phyloP scores from a whole-genome alignment of 2,113 vertebrate species.

The Bos indicus region DNA sequence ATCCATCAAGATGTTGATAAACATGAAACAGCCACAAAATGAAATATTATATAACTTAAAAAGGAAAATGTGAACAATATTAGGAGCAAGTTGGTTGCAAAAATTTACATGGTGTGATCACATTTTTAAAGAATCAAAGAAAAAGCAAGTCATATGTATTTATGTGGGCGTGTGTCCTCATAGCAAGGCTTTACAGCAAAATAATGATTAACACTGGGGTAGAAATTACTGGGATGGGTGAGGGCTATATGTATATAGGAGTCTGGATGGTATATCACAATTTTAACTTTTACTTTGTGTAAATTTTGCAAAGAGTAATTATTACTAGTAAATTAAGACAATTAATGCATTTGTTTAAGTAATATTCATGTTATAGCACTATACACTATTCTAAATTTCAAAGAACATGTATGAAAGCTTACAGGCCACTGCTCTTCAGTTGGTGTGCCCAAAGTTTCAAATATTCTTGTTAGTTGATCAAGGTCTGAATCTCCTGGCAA shows the following conservation, averaged over 20 bases:
- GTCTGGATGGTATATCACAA: not conserved
- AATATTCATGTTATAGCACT: not conserved
- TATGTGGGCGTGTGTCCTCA: not conserved
- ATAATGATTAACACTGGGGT: not conserved
- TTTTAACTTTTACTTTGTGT: not conserved
- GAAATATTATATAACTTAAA: not conserved
- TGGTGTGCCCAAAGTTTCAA: conserved; percentile 96
- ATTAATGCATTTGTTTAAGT: not conserved
- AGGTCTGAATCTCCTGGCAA: conserved; percentile 97
- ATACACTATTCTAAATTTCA: not conserved
- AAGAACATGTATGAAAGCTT: conserved; percentile 65
- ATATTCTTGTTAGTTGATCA: conserved; percentile 96
- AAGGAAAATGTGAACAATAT: not conserved
- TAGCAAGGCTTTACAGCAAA: not conserved
- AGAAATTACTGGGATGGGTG: not conserved
- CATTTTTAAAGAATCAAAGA: not conserved
- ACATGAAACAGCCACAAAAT: not conserved
- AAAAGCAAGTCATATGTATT: not conserved
- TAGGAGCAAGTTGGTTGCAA: not conserved
- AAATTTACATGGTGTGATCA: not conserved
- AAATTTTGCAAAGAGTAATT: not conserved
- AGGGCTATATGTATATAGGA: not conserved
- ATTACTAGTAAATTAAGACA: not conserved
- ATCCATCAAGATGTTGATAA: not conserved
- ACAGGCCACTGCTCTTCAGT: conserved; percentile 97